Base-by-base conservation (phyloP, 2,888 invertebrate species). In the Leucoma salicis region DNA sequence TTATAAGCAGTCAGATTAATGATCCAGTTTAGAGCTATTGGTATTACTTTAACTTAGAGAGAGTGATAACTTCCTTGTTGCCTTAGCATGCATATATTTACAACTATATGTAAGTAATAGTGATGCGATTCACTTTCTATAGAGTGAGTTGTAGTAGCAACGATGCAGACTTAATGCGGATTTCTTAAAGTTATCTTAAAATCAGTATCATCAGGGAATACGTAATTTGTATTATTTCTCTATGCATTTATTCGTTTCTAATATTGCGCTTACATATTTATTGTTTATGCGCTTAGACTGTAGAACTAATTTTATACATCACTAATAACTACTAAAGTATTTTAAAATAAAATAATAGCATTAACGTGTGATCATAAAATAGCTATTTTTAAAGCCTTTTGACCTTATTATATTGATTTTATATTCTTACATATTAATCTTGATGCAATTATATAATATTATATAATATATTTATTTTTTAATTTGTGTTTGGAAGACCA, bases 51-150 rank as follows among this genome's bases (percentile, higher is more conserved):
- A 21, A 13, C 27, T 44, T 40, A 35, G 16, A 46, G 28, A 39
- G 28, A 44, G 15, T 31, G 21, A 39, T 31, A 45, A 39, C 51
- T 55, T 61, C 63, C 63, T 63, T 48, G 56, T 59, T 63, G 49
- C 45, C 35, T 24, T 49, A 39, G 44, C 44, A 51, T 36, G 41
- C 50, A 48, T 53, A 29, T 32, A 31, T 49, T 38, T 29, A 35
- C 44, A 37, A 39, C 42, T 44, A 47, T 29, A 32, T 42, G 56
- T 56, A 58, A 46, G 56, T 56, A 58, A 46, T 53, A 46, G 32
- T 24, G 28, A 47, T 35, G 35, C 42, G 36, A 34, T 31, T 38
- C 50, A 55, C 63, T 61, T 63, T 56, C 60, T 59, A 61, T 51
- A 45, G 46, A 41, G 52, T 37, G 48, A 56, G 39, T 27, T 13